These are phyloP conservation scores for Labrus mixtus DNA, from an alignment of 2,113 vertebrate species.

Conservation along the genomic window DNA sequence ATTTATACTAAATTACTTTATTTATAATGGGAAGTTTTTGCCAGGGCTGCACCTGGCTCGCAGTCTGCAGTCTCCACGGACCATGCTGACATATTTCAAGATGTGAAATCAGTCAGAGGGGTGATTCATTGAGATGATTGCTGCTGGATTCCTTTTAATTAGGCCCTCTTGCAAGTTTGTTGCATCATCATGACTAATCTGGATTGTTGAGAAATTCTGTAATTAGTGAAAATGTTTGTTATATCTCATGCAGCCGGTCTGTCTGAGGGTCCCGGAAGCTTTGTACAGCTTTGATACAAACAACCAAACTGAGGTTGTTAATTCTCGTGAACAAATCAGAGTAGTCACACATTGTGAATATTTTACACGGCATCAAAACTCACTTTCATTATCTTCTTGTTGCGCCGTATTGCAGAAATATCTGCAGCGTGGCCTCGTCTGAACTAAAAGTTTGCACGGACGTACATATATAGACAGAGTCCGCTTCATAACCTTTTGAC, in stretches of 20 bases:
- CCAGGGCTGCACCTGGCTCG: constrained; percentile 29
- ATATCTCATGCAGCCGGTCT: constrained; percentile 51
- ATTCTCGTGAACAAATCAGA: constrained; percentile 60
- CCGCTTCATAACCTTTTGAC: constrained; percentile 37
- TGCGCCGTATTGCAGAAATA: constrained; percentile 47
- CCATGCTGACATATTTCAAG: constrained; percentile 48
- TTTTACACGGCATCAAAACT: constrained; percentile 53
- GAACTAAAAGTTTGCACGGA: constrained; percentile 28
- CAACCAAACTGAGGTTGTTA: constrained; percentile 55
- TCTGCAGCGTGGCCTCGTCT: constrained; percentile 19
- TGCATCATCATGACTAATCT: constrained; percentile 71
- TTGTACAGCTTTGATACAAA: constrained; percentile 66
- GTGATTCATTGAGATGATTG: constrained; percentile 52
- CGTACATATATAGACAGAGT: not conserved
- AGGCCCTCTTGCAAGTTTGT: constrained; percentile 71
- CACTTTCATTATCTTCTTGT: constrained; percentile 36
- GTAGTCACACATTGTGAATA: constrained; percentile 64
- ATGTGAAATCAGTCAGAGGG: constrained; percentile 62
- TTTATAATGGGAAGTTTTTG: constrained; percentile 46
- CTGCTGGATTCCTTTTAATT: constrained; percentile 71
- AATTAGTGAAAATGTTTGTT: constrained; percentile 72
- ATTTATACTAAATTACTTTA: constrained; percentile 56
- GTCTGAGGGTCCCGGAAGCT: constrained; percentile 59
- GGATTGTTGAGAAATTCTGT: constrained; percentile 71
- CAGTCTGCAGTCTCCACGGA: constrained; percentile 17